Evolutionary conservation across 1,140 invertebrate genomes (phyloP), one percentile per base, ranked within the genome.

Genomic region (Sogatella furcifera): DNA sequence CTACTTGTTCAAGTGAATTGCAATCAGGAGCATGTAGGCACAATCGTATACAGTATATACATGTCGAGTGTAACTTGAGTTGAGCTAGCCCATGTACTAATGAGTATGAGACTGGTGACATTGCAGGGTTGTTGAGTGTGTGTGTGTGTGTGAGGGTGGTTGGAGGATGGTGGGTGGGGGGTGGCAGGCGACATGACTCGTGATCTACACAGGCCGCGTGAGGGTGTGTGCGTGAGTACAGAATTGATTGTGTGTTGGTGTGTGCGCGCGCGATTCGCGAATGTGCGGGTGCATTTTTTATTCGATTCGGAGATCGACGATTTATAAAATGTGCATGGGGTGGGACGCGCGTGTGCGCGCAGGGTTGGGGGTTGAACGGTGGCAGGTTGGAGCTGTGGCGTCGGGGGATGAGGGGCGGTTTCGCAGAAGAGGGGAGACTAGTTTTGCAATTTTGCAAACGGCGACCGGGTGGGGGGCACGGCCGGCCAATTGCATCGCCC

Each of bases 401-500:
- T 31, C 34, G 59, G 34, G 52, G 54, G 59, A 22, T 54, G 59
- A 60, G 24, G 59, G 59, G 43, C 42, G 58, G 54, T 60, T 60
- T 60, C 44, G 59, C 53, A 55, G 46, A 22, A 59, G 59, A 52
- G 58, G 52, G 59, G 59, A 53, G 59, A 55, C 57, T 28, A 55
- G 53, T 60, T 60, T 60, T 60, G 59, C 59, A 60, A 60, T 60
- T 60, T 60, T 60, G 59, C 59, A 53, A 58, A 46, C 17, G 57
- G 57, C 38, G 22, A 11, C 8, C 41, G n/a, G 43, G 34, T 44
- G 57, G 17, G 46, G 44, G 42, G 44, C 44, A 31, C 19, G 52
- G 59, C 38, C 19, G 52, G 41, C 59, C 46, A 49, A 49, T 53
- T 55, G 54, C 54, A 55, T 60, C 14, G 53, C 59, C 59, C 59